phyloP scores from a whole-genome alignment of 2,888 invertebrate genomes.

The Fabriciana adippe region DNA sequence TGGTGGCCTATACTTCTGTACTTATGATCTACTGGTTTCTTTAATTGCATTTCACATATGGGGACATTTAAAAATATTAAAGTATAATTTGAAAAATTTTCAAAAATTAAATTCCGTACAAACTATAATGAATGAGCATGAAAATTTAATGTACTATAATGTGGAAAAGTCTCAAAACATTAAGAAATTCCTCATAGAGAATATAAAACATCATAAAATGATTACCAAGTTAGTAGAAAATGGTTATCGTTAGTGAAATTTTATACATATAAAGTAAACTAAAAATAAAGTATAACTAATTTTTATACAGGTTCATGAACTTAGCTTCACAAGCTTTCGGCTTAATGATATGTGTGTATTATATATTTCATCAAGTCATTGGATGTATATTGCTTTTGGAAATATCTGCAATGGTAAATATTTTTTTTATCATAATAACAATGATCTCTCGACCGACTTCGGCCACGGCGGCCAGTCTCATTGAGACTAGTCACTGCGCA shows the following conservation, averaged over 20 bases:
- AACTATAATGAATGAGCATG: not conserved
- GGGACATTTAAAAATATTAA: conserved; percentile 26
- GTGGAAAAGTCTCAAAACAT: conserved; percentile 27
- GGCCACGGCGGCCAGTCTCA: too few species aligned
- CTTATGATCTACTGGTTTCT: conserved; percentile 13
- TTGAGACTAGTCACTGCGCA: too few species aligned
- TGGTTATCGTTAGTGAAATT: not conserved
- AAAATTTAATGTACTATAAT: not conserved
- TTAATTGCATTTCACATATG: conserved; percentile 20
- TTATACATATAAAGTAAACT: not conserved
- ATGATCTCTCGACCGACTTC: too few species aligned
- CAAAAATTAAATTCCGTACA: not conserved
- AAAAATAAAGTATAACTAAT: not conserved
- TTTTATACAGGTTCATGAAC: conserved; percentile 13
- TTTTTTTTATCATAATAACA: not conserved
- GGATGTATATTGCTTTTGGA: conserved; percentile 39
- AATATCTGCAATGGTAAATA: conserved; percentile 34
- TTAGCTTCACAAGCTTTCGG: conserved; percentile 34
- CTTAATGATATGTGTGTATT: conserved; percentile 34
- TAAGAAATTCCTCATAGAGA: conserved; percentile 26
- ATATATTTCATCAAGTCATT: conserved; percentile 37
- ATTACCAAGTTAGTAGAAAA: conserved; percentile 33
- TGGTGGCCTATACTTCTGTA: conserved; percentile 2
- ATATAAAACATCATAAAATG: conserved; percentile 36
- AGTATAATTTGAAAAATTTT: conserved; percentile 15